Evolutionary conservation across 2,797 vertebrate species (phyloP).

Genomic region (Argyrosomus regius): DNA sequence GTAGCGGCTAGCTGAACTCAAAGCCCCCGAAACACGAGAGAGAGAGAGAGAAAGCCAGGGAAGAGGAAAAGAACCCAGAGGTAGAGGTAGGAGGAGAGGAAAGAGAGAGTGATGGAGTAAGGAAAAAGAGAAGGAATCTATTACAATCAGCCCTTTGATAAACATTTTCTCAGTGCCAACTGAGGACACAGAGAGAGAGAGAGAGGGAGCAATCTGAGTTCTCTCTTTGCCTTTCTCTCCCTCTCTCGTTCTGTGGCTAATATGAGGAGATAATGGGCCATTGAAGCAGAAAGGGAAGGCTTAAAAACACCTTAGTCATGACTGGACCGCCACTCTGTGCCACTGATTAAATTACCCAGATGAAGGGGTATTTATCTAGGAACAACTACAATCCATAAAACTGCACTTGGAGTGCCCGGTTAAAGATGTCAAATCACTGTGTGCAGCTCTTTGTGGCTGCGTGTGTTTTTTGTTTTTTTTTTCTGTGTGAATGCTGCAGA

Average conservation of each 20-base stretch:
- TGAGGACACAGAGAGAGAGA: conserved; percentile 41
- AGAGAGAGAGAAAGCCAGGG: conserved; percentile 7
- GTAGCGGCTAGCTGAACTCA: conserved; percentile 51
- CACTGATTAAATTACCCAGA: conserved; percentile 70
- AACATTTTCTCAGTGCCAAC: conserved; percentile 56
- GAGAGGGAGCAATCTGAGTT: conserved; percentile 36
- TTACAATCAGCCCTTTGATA: conserved; percentile 70
- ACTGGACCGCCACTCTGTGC: conserved; percentile 56
- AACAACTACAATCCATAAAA: conserved; percentile 61
- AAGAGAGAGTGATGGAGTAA: conserved; percentile 19
- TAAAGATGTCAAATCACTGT: conserved; percentile 57
- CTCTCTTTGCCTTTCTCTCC: conserved; percentile 33
- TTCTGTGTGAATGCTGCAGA: conserved; percentile 5
- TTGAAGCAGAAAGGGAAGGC: conserved; percentile 58
- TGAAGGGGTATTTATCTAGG: conserved; percentile 65
- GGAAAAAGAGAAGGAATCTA: conserved; percentile 45
- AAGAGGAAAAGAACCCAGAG: conserved; percentile 5
- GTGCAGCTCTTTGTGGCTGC: conserved; percentile 29
- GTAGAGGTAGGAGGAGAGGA: conserved; percentile 12
- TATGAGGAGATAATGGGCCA: conserved; percentile 71
- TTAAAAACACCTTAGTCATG: conserved; percentile 73
- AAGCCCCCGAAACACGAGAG: conserved; percentile 62
- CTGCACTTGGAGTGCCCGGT: conserved; percentile 51
- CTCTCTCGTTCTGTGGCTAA: conserved; percentile 48
- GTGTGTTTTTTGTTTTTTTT: conserved; percentile 11